Evolutionary conservation across 2,113 vertebrate species (phyloP), one percentile per base, ranked within the genome.

Genomic region (Plecturocebus donacophilus): DNA sequence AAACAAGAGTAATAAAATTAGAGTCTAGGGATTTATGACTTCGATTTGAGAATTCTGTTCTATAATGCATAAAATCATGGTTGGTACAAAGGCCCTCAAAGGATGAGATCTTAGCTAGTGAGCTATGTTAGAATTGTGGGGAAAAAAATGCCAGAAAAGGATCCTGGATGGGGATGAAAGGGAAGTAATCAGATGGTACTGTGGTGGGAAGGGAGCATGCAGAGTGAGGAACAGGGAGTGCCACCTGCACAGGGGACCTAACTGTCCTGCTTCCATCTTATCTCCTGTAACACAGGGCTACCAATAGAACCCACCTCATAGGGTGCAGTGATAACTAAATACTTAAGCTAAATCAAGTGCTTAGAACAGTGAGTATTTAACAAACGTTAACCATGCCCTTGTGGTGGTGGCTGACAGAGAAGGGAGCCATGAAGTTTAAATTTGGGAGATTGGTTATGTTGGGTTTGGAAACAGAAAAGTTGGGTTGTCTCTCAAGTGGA

Each of bases 11-110:
- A 92, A 88, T 42, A 35, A 52, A 70, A 71, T 68, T 10, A 25
- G 68, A 71, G 3, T 45, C 40, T 77, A 76, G 42, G 30, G 54
- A 82, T 49, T 86, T 61, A 75, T 54, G 77, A 66, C 40, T 83
- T 91, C 30, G n/a, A 11, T 45, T 84, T 85, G 96, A 95, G 49
- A 94, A 94, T 83, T 97, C 42, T 90, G 40, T 83, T 84, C 49
- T 96, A 56, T 35, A 87, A 54, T 3, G 47, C 9, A 83, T 75
- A 47, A 87, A 68, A 32, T 49, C 75, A 75, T 17, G 79, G 73
- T 79, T 79, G 17, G 32, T 70, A 87, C 38, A 21, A 90, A 90
- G 73, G 6, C 42, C 66, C 9, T n/a, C 47, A 40, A 82, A 91
- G 45, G 84, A 52, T 79, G 70, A 90, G 42, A 54, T 54, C 88